Base-by-base conservation (phyloP, 1,140 invertebrate species). In the Hesperophylax magnus region DNA sequence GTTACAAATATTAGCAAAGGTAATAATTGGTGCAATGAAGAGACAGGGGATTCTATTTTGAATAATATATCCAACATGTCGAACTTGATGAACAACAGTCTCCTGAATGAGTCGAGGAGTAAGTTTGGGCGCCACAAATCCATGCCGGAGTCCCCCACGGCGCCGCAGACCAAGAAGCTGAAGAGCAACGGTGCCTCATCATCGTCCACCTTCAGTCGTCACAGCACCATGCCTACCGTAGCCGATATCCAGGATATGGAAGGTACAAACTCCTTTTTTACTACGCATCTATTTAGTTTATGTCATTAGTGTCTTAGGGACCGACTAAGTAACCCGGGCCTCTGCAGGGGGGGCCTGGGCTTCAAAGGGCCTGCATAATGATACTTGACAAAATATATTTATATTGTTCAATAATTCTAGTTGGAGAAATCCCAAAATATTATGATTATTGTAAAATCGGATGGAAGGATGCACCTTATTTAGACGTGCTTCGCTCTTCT, bases 141-240 rank as follows among this genome's bases (percentile, higher is more conserved):
- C 9, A 90, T 90, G 89, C 89, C 89, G 3, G 88, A 87, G 76
- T 89, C 89, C 14, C 88, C 88, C 58, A 86, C 85, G 53, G 65
- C 87, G 3, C 76, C 31, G 1, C 75, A 86, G 24, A 85, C 5
- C 9, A 67, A 86, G 78, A 87, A 86, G 80, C 85, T 86, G 18
- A 88, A 88, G 17, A 86, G 86, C 24, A 76, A 76, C 39, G 88
- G 86, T 85, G 86, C 86, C 0, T 34, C 20, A 86, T 85, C 85
- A 82, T 24, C 22, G 86, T 85, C 85, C 84, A 80, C 53, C 86
- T 89, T 85, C 86, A 56, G 86, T 54, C 85, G 89, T 80, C 87
- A 89, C 71, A 89, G 85, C 84, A 87, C 89, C 58, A 89, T 90
- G 89, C 89, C 89, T 52, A 85, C 86, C 80, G 47, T 54, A 5